Evolutionary conservation across 64 coral and sea anemone species (phyloP).

Genomic region (Dendronephthya gigantea): DNA sequence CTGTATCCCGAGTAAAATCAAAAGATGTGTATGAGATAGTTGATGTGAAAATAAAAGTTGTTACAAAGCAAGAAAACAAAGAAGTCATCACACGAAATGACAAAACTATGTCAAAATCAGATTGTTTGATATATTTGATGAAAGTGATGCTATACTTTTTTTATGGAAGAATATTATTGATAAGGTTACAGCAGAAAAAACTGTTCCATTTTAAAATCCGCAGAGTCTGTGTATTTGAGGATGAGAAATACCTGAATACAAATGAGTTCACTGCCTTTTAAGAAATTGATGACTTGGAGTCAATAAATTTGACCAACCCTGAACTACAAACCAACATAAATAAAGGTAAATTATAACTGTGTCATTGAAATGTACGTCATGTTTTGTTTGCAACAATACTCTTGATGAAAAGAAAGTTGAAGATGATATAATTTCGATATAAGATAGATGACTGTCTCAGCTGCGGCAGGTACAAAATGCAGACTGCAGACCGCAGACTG

Average conservation of each 20-base stretch:
- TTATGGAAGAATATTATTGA: conserved; percentile 26
- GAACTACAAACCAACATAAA: background rate
- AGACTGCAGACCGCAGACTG: too few relatives aligned
- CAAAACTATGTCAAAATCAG: conserved; percentile 15
- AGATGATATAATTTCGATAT: background rate
- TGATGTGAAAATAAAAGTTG: conserved; percentile 31
- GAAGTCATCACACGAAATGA: conserved; percentile 29
- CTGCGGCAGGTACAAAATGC: too few relatives aligned
- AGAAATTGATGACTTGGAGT: conserved; percentile 20
- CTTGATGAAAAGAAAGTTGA: background rate
- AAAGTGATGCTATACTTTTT: conserved; percentile 18
- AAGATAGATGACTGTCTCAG: too few relatives aligned
- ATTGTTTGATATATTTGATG: conserved; percentile 26
- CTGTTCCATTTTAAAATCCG: conserved; percentile 30
- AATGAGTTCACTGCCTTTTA: conserved; percentile 14
- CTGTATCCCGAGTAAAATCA: background rate
- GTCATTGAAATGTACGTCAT: background rate
- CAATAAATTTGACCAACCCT: background rate
- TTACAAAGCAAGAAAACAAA: conserved; percentile 34
- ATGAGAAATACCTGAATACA: conserved; percentile 32
- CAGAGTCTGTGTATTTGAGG: conserved; percentile 27
- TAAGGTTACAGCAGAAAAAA: conserved; percentile 21
- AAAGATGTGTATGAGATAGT: conserved; percentile 24
- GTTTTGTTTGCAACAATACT: background rate
- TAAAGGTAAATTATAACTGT: background rate